Evolutionary conservation across 2,797 vertebrate species (phyloP), one percentile per base, ranked within the genome.

Genomic region (Siniperca scherzeri): DNA sequence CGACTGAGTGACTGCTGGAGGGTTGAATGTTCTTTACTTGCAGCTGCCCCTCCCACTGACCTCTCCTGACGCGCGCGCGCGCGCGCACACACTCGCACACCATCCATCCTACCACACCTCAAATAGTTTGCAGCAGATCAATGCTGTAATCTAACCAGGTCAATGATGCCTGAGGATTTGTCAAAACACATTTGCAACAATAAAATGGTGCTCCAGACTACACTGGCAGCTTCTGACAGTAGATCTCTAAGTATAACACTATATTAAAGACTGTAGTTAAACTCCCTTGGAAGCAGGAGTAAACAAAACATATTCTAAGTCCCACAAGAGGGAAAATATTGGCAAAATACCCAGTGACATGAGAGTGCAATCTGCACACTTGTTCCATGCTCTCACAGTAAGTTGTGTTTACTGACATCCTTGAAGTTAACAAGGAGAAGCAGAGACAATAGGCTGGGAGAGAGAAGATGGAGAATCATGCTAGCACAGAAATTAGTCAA

Each of bases 41-140:
- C 60, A 62, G 69, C 74, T 53, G 86, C 91, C 81, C 93, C 93
- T 93, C 94, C 91, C 87, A 87, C 84, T 21, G 48, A n/a, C 64
- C 36, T 25, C 52, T n/a, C 48, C 56, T 64, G 64, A 2, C 48
- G 30, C 65, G 68, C 74, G 33, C 74, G 38, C 68, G 46, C 56
- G 14, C 86, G 64, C 81, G n/a, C 80, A 17, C 82, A 42, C 50
- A 50, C 70, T 75, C 61, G 44, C 82, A 80, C 76, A 73, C 74
- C 50, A 52, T 65, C 50, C 33, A 55, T 30, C 44, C 27, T 19
- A 70, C 77, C 83, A 80, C 75, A 86, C 82, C 38, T 80, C 70
- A 50, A 2, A 74, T 69, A 5, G 40, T 69, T 70, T 75, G 33
- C 65, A 75, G 14, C 36, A 62, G 36, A 48, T 59, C 59, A 66